These are phyloP conservation scores for Lithobates pipiens DNA, from an alignment of 2,797 vertebrate species.

Conservation along the genomic window DNA sequence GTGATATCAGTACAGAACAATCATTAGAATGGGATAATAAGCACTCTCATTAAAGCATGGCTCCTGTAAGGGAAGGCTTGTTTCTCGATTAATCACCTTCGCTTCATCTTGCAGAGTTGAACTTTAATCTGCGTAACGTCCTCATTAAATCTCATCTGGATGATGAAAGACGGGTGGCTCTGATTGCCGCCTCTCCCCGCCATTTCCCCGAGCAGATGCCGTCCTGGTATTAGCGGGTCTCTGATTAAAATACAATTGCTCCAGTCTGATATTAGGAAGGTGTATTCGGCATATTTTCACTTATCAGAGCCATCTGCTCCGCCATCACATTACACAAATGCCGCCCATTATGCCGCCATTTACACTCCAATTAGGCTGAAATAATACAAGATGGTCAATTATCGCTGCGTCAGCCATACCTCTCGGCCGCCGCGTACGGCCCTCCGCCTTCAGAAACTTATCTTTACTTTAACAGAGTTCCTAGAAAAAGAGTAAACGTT, in stretches of 20 bases:
- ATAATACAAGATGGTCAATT: background rate
- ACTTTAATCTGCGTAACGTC: slow-evolving; percentile 14
- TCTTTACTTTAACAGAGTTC: too few species aligned
- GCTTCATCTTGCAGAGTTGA: background rate
- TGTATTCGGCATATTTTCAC: background rate
- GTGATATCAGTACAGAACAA: background rate
- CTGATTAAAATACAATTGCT: slow-evolving; percentile 15
- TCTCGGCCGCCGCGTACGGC: too few species aligned
- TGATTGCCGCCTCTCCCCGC: background rate
- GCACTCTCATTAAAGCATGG: background rate
- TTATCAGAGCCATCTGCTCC: slow-evolving; percentile 12
- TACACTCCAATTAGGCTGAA: background rate
- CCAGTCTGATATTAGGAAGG: background rate
- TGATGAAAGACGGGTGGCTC: background rate
- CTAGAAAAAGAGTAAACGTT: too few species aligned
- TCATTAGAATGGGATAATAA: background rate
- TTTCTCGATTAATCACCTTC: slow-evolving; percentile 12
- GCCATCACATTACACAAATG: slow-evolving; percentile 22
- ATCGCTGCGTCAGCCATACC: too few species aligned
- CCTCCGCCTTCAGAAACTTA: too few species aligned
- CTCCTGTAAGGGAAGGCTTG: background rate
- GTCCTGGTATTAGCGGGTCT: background rate
- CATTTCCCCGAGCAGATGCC: slow-evolving; percentile 3
- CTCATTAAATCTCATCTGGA: background rate
- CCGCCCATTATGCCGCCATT: background rate